Base-by-base conservation (phyloP, 1,140 invertebrate genomes). In the Drosophila subobscura region DNA sequence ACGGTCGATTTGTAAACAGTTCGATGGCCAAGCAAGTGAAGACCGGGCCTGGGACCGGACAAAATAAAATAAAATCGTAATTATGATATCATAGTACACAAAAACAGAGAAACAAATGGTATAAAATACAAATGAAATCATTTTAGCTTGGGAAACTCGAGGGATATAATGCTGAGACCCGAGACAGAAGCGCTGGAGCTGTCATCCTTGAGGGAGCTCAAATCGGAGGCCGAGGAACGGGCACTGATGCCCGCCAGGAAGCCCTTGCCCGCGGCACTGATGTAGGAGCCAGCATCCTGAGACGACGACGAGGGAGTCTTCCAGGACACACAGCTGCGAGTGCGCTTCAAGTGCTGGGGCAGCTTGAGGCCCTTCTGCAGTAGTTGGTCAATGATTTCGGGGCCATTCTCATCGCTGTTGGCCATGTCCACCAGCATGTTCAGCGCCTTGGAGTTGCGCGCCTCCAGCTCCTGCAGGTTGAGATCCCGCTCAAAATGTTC, bases 391-490 rank as follows among this genome's bases (percentile, higher is more conserved):
- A 89, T 74, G 7, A 91, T 79, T 14, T 89, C 58, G 55, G 91
- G 57, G 8, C 84, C 75, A 76, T 80, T 66, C 77, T 73, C 61
- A 50, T 91, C 73, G 23, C 59, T 73, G 16, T 70, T 71, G 22
- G 89, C 77, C 57, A 93, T 79, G 47, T 92, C 92, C 5, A 77
- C 54, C 6, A 93, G 46, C 50, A 91, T 71, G 45, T 92, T 91
- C 3, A 93, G 52, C 0, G 84, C 90, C 57, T 77, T 86, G 10
- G 77, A 79, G 63, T 93, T 92, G 41, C 66, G 91, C 45, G 71
- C 77, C 81, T 79, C 91, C 52, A 72, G 81, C 55, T 91, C 92
- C 77, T 78, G 92, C 49, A 77, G 77, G 51, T 83, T 88, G 52
- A 81, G 61, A 42, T 92, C 85, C 27, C 90, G 89, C 52, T 92